A percentile compares a stretch with the other conserved stretches of the same genome.
phyloP scores from a whole-genome alignment of 2,797 vertebrate genomes.

The Zenarchopterus dispar region DNA sequence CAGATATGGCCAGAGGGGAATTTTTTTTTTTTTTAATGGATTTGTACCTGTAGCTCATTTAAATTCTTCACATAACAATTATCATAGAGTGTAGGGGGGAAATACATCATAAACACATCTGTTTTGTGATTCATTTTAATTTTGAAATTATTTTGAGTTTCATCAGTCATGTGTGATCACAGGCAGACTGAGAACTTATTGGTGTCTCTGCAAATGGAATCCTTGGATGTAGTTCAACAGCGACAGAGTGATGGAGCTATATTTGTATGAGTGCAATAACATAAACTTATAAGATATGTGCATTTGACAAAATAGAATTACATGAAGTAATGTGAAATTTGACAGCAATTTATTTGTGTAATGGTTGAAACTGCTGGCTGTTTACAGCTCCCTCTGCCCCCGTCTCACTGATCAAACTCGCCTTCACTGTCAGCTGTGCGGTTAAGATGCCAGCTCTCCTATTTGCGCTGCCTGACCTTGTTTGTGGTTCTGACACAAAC shows the following conservation, averaged over 20 bases:
- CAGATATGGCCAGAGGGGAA: constrained; percentile 22
- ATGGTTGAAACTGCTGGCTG: background rate
- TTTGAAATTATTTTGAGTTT: too few species aligned
- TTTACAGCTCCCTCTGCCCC: background rate
- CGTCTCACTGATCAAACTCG: constrained; percentile 16
- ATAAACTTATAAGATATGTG: too few species aligned
- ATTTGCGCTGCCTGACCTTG: constrained; percentile 25
- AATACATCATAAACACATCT: background rate
- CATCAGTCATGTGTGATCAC: constrained; percentile 7
- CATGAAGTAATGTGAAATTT: too few species aligned
- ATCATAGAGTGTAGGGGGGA: background rate
- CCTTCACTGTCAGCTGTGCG: constrained; percentile 16
- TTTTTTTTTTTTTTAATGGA: background rate
- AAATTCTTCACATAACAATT: constrained; percentile 10
- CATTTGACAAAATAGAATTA: too few species aligned
- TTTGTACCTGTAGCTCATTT: constrained; percentile 12
- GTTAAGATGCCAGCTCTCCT: constrained; percentile 20
- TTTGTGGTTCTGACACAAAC: constrained; percentile 10
- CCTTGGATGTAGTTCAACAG: too few species aligned
- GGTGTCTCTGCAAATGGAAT: too few species aligned
- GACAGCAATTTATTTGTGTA: too few species aligned
- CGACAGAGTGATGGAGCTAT: too few species aligned
- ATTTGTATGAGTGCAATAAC: too few species aligned
- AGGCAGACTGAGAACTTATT: constrained; percentile 30
- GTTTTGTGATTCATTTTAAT: too few species aligned